phyloP scores from a whole-genome alignment of 1,140 invertebrate species.

The Drosophila nasuta region DNA sequence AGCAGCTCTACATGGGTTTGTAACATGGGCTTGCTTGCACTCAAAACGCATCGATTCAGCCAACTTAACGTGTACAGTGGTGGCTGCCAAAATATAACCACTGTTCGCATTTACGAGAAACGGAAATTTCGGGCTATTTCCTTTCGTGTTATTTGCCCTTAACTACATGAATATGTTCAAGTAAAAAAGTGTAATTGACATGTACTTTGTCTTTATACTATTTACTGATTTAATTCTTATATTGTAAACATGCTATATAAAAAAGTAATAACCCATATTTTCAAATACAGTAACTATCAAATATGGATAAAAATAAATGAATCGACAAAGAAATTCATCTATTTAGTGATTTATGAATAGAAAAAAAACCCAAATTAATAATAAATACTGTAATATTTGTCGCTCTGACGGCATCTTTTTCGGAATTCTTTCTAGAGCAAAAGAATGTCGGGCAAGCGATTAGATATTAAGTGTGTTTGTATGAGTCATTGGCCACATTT shows the following conservation, averaged over 20 bases:
- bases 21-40: constrained; percentile 1
- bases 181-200: too few species aligned
- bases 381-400: background rate
- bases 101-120: background rate
- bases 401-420: background rate
- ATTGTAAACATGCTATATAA: too few species aligned
- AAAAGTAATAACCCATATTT: too few species aligned
- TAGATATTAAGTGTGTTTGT: background rate
- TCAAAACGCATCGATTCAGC: constrained; percentile 20
- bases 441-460: constrained; percentile 2
- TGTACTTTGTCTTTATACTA: too few species aligned
- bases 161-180: too few species aligned
- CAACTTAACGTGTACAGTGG: constrained; percentile 9
- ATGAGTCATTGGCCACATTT: background rate
- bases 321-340: background rate
- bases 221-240: too few species aligned
- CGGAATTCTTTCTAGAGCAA: background rate
- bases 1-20: background rate
- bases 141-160: too few species aligned
- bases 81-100: background rate
- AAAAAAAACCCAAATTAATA: background rate
- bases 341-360: background rate
- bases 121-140: background rate
- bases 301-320: too few species aligned
- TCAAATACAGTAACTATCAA: too few species aligned